A percentile compares a stretch with the other conserved stretches of the same genome.
These are phyloP conservation scores for Gavia stellata DNA, from an alignment of 2,113 vertebrate genomes.

Conservation along the genomic window DNA sequence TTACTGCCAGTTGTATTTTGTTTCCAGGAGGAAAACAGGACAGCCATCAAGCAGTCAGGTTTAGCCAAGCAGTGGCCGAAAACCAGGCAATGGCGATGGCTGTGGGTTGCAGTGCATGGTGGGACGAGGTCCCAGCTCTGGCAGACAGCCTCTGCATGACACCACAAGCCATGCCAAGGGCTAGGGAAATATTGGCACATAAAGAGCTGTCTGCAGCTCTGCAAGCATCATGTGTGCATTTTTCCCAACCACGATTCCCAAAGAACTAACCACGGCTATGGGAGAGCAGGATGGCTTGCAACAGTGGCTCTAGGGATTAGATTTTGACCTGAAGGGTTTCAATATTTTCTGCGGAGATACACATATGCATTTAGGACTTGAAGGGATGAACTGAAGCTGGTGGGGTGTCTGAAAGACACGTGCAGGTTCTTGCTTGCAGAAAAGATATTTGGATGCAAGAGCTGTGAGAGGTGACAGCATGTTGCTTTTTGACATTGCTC, in stretches of 20 bases:
- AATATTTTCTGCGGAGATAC: background rate
- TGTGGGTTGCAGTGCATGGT: background rate
- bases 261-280: background rate
- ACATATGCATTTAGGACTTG: background rate
- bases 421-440: background rate
- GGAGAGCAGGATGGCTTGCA: background rate
- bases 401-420: fast-evolving
- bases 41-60: background rate
- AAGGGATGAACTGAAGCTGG: background rate
- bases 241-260: background rate
- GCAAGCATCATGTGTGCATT: background rate
- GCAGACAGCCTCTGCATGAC: background rate
- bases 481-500: background rate
- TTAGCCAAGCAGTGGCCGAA: background rate
- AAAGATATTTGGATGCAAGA: background rate
- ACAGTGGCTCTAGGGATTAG: background rate
- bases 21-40: background rate
- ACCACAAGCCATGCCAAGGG: background rate
- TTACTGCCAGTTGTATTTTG: background rate
- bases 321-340: background rate
- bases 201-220: background rate
- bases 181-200: background rate
- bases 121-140: background rate
- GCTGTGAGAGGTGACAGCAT: background rate
- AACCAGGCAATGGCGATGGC: background rate